phyloP scores from a whole-genome alignment of 2,797 vertebrate genomes.

The Rhabdomys pumilio region DNA sequence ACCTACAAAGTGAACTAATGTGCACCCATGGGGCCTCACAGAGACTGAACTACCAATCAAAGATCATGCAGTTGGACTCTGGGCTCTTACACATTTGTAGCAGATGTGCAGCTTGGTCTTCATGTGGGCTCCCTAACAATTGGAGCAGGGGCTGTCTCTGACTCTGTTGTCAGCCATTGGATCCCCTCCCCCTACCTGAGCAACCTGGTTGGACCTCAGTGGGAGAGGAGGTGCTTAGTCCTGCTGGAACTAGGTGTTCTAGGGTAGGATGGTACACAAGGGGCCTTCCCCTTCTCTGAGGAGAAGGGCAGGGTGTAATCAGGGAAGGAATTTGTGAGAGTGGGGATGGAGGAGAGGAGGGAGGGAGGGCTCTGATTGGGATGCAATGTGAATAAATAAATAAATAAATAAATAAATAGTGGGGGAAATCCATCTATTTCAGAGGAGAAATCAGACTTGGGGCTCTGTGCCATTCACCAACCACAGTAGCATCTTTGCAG shows the following conservation, averaged over 20 bases:
- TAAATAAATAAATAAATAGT: background rate
- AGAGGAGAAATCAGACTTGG: background rate
- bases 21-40: background rate
- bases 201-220: background rate
- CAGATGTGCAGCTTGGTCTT: background rate
- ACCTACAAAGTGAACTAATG: background rate
- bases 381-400: background rate
- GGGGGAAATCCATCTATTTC: background rate
- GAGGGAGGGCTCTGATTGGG: background rate
- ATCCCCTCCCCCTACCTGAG: no score
- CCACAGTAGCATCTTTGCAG: background rate
- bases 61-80: background rate
- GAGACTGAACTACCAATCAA: background rate
- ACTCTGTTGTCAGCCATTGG: background rate
- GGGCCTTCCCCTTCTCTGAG: background rate
- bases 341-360: background rate
- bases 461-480: background rate
- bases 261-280: background rate
- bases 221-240: background rate
- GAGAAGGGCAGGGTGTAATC: background rate
- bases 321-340: background rate
- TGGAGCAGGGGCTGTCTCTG: background rate
- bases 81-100: background rate
- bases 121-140: background rate
- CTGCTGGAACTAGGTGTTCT: background rate